Evolutionary conservation across 2,888 invertebrate genomes (phyloP).

Genomic region (Pycnomerus fuliginosus): DNA sequence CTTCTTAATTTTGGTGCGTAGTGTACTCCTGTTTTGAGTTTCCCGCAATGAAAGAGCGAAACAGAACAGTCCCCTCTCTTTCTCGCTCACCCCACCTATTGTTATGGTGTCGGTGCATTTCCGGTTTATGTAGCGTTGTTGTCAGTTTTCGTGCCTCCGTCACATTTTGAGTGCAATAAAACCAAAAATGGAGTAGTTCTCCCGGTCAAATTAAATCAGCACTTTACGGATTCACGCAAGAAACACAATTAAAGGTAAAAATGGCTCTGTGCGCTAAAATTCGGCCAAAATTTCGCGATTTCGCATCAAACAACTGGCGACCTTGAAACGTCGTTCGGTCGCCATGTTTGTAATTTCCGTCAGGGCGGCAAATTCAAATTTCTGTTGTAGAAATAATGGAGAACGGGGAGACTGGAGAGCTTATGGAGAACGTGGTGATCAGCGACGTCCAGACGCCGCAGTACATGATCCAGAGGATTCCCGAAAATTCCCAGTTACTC

Average conservation of each 20-base stretch:
- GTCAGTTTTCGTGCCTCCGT: constrained; percentile 51
- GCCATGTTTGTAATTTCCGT: constrained; percentile 35
- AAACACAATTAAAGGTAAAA: constrained; percentile 6
- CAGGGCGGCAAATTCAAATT: constrained; percentile 40
- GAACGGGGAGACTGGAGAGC: constrained; percentile 36
- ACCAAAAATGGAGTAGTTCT: constrained; percentile 4
- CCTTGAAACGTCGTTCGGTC: constrained; percentile 52
- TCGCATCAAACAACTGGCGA: constrained; percentile 34
- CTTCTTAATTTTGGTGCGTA: too few species aligned
- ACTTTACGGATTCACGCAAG: neutral
- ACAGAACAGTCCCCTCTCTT: too few species aligned
- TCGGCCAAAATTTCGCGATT: neutral
- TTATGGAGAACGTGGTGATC: constrained; percentile 49
- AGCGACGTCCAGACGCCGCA: constrained; percentile 43
- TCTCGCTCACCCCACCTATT: too few species aligned
- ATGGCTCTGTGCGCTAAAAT: neutral
- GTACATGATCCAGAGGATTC: constrained; percentile 50
- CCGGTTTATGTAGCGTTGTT: constrained; percentile 46
- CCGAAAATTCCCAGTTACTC: constrained; percentile 49
- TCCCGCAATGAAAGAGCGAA: too few species aligned
- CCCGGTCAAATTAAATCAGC: neutral
- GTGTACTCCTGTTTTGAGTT: too few species aligned
- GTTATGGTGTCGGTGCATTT: constrained; percentile 8
- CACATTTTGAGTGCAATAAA: constrained; percentile 29
- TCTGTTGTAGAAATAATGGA: constrained; percentile 36